Conservation (phyloP, 1,140 invertebrate genomes). For the Archegozetes longisetosus region DNA sequence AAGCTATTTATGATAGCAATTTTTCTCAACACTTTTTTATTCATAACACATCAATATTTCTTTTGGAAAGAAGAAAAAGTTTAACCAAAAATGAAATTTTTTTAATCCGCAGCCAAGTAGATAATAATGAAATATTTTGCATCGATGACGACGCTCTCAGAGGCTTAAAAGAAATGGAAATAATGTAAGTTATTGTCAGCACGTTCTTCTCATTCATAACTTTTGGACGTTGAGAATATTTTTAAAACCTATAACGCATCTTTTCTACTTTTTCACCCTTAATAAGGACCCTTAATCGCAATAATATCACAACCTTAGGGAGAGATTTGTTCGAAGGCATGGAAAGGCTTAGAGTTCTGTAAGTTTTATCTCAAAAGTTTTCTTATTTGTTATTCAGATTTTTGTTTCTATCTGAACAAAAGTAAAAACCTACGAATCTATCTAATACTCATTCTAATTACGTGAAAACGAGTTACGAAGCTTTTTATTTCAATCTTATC, state of each 20-base stretch:
- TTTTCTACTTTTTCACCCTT: neutral
- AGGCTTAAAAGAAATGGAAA: constrained; percentile 64
- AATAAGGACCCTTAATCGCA: constrained; percentile 7
- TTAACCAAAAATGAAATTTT: too few relatives aligned
- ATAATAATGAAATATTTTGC: constrained; percentile 84
- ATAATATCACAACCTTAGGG: neutral
- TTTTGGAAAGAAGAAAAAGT: too few relatives aligned
- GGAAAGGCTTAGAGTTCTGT: constrained; percentile 16
- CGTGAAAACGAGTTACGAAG: too few relatives aligned
- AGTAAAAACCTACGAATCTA: too few relatives aligned
- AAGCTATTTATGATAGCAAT: too few relatives aligned
- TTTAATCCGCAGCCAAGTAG: constrained; percentile 53
- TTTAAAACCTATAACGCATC: neutral
- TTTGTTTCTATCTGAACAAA: too few relatives aligned
- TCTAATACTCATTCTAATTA: too few relatives aligned
- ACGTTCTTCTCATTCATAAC: too few relatives aligned
- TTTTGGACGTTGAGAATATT: neutral
- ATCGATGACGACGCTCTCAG: constrained; percentile 71
- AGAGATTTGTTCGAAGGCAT: constrained; percentile 11
- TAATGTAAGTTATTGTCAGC: constrained; percentile 81
- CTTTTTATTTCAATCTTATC: too few relatives aligned
- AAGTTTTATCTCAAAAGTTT: constrained; percentile 4
- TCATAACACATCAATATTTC: too few relatives aligned
- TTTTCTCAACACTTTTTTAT: too few relatives aligned
- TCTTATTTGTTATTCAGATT: too few relatives aligned